Percentiles rank a stretch among this genome's conserved stretches.
These are phyloP conservation scores for Pleuronectes platessa DNA, from an alignment of 2,113 vertebrate genomes.

Conservation along the genomic window DNA sequence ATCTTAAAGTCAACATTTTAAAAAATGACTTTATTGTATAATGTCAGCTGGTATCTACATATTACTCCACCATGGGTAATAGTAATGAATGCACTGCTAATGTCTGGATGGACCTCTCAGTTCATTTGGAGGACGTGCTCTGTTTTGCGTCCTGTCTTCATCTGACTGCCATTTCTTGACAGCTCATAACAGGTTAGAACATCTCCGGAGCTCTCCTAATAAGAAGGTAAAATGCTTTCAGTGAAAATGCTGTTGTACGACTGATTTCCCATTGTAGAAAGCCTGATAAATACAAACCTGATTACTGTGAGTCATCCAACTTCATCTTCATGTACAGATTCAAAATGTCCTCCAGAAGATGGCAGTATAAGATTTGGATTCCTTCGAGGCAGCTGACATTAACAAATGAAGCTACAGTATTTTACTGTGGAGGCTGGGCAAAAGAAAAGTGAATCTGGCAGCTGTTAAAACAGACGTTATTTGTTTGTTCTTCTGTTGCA, in stretches of 20 bases:
- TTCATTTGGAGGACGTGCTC: background rate
- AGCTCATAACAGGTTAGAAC: background rate
- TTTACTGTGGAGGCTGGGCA: conserved; percentile 24
- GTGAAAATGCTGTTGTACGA: background rate
- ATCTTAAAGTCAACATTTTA: no score
- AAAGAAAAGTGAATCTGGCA: conserved; percentile 43
- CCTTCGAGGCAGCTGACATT: conserved; percentile 32
- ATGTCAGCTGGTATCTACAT: no score
- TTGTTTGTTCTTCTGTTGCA: conserved; percentile 45
- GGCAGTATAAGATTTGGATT: conserved; percentile 46
- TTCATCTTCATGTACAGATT: no score
- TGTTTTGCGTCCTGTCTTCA: no score
- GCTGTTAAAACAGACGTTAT: conserved; percentile 49
- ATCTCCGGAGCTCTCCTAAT: no score
- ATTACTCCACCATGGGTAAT: no score
- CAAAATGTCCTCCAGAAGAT: conserved; percentile 47
- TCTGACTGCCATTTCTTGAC: background rate
- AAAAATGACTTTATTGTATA: no score
- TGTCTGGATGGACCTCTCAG: no score
- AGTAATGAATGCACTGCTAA: no score
- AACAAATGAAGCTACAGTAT: conserved; percentile 41
- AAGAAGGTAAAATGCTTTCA: background rate
- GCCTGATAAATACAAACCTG: background rate
- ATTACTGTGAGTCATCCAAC: background rate
- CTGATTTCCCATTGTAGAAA: no score